Evolutionary conservation across 2,888 invertebrate genomes (phyloP).

Genomic region (Amphimallon solstitiale): DNA sequence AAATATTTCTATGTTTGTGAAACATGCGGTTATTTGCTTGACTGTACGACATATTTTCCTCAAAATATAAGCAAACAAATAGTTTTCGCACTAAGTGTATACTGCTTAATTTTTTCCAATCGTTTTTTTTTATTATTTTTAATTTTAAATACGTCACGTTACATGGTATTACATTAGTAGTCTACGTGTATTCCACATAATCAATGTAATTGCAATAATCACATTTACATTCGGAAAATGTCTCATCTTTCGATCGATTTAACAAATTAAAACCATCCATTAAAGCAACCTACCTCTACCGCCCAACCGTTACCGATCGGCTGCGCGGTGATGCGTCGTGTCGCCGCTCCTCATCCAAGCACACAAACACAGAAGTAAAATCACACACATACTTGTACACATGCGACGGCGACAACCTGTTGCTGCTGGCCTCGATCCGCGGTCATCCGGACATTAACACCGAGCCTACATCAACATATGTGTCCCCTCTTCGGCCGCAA

Average conservation of each 20-base stretch:
- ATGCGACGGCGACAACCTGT: slow-evolving; percentile 39
- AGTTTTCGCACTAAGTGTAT: no score
- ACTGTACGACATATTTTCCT: no score
- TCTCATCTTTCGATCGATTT: not conserved
- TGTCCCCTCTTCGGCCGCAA: slow-evolving; percentile 15
- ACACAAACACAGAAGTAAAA: not conserved
- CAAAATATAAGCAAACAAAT: no score
- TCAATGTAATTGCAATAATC: not conserved
- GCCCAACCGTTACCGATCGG: slow-evolving; percentile 23
- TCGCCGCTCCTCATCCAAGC: slow-evolving; percentile 13
- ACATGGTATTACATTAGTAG: no score
- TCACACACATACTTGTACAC: slow-evolving; percentile 1
- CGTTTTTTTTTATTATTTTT: no score
- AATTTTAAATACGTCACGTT: no score
- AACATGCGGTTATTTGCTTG: no score
- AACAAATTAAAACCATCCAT: slow-evolving; percentile 10
- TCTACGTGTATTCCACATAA: no score
- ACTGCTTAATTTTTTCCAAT: no score
- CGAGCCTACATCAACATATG: slow-evolving; percentile 44
- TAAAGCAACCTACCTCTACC: slow-evolving; percentile 14
- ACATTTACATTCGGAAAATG: not conserved
- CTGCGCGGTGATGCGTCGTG: slow-evolving; percentile 25
- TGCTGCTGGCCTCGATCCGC: slow-evolving; percentile 46
- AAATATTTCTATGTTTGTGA: no score
- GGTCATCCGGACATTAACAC: slow-evolving; percentile 50